Conservation (phyloP, 1,140 invertebrate genomes). For the Lepidostoma basale region DNA sequence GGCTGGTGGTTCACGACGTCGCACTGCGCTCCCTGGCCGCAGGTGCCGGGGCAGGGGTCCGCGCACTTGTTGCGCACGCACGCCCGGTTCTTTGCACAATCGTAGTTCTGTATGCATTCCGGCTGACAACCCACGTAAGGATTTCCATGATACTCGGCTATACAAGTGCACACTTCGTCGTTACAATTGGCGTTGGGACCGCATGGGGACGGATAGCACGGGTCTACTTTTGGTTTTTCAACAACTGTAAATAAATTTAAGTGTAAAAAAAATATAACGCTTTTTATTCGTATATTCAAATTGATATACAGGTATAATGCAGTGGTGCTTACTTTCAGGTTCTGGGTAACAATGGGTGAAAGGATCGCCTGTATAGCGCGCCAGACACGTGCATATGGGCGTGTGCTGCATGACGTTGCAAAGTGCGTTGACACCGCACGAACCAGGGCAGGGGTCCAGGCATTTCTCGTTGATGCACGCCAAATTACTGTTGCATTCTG, state of each 20-base stretch:
- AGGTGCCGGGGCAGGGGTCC: slow-evolving; percentile 68
- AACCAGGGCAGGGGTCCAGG: slow-evolving; percentile 69
- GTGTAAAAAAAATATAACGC: slow-evolving; percentile 55
- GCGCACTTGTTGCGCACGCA: slow-evolving; percentile 67
- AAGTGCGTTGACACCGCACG: slow-evolving; percentile 68
- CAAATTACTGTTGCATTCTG: slow-evolving; percentile 65
- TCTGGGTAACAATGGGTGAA: slow-evolving; percentile 60
- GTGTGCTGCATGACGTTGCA: slow-evolving; percentile 71
- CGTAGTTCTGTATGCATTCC: slow-evolving; percentile 67
- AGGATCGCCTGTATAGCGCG: slow-evolving; percentile 62
- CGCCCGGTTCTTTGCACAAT: slow-evolving; percentile 65
- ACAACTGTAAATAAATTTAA: slow-evolving; percentile 51
- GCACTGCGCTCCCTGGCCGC: slow-evolving; percentile 73
- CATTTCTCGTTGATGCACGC: slow-evolving; percentile 72
- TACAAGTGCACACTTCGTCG: slow-evolving; percentile 70
- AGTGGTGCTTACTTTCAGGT: slow-evolving; percentile 39
- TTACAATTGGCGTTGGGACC: slow-evolving; percentile 72
- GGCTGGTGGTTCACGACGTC: slow-evolving; percentile 70
- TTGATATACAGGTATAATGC: slow-evolving; percentile 49
- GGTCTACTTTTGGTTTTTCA: slow-evolving; percentile 60
- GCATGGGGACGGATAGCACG: slow-evolving; percentile 74
- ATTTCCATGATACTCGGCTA: slow-evolving; percentile 64
- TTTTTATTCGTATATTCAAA: slow-evolving; percentile 42
- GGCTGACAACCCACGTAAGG: slow-evolving; percentile 67
- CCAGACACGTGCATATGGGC: slow-evolving; percentile 63